Base-by-base conservation (phyloP, 1,140 invertebrate genomes). In the Rhopalosiphum maidis region DNA sequence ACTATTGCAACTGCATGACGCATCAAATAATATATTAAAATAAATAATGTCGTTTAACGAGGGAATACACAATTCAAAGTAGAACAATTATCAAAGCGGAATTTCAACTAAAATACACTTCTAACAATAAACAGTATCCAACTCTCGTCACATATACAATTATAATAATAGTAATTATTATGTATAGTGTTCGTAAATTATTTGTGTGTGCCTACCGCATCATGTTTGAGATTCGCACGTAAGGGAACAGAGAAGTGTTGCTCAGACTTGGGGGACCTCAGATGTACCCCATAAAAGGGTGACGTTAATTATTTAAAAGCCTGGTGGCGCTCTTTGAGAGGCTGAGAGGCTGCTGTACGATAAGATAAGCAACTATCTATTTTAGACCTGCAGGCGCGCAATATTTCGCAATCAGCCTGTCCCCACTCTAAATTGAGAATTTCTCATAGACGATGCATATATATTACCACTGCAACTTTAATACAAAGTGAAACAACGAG, bases 291-390 rank as follows among this genome's bases (percentile, higher is more conserved):
- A 83, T 41, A 54, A 89, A 51, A 35, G 48, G 25, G 11, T 25
- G 9, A 91, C 41, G 25, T 91, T 77, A 91, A 91, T 91, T 91
- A 77, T 46, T 91, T 91, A 77, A 23, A 91, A 91, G 21, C 48
- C 21, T 46, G 37, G 41, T n/a, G 41, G 18, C 1, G 15, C 6
- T 77, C 15, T 91, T 91, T 91, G 9, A 77, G 9, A 77, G 55
- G 55, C n/a, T 51, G 51, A 77, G 9, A 77, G 55, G 55, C n/a
- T 51, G 51, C 4, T 89, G n/a, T 9, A 41, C 21, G 46, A 90
- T 43, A 68, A n/a, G 55, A 68, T 60, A 90, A 90, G 37, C 5
- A 68, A 60, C 41, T 90, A 41, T 30, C 51, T 60, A 60, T 90
- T 37, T 30, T 51, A 35, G 9, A 25, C 85, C 43, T 77, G 60